Base-by-base conservation (phyloP, 2,797 vertebrate genomes). In the Darevskia nairensis region DNA sequence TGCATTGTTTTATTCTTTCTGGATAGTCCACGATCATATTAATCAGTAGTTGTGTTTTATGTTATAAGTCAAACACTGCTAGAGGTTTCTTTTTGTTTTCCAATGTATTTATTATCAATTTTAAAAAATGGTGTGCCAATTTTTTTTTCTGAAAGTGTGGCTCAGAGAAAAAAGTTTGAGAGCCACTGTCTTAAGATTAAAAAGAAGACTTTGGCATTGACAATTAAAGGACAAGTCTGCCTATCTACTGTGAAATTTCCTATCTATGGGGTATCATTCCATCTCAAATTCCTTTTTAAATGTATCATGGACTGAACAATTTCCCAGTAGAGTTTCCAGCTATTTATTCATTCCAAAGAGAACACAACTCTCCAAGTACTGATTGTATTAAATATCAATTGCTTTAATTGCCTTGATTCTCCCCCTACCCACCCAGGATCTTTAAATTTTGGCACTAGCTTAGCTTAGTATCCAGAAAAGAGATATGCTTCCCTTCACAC, bases 381-480 rank as follows among this genome's bases (percentile, higher is more conserved):
- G 86, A 90, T 80, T 86, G 80, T 90, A 59, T 91, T 93, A 91
- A 92, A 89, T 90, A 92, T 84, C 50, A 90, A 89, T 85, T 93
- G 90, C 88, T 94, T 86, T 84, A 89, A 90, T 86, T 89, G 94
- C 85, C 39, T 90, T 50, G 89, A 90, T 82, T 82, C 89, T 94
- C 92, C 85, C 88, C 84, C 92, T 41, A 23, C 29, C 19, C 41
- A 9, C 8, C 50, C 50, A 50, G 50, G 50, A 50, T 59, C 55
- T 80, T 35, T 35, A 23, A 61, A 35, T 50, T n/a, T 71, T 72
- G 68, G 88, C 32, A 89, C 2, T n/a, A 92, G 90, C 91, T 91
- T 92, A 89, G 87, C 84, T 79, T 81, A 88, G 92, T 86, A 94
- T 76, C 93, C 86, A 90, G 78, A 61, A 75, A 86, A 91, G 88